Evolutionary conservation across 2,888 invertebrate genomes (phyloP).

Genomic region (Thumatha senex): DNA sequence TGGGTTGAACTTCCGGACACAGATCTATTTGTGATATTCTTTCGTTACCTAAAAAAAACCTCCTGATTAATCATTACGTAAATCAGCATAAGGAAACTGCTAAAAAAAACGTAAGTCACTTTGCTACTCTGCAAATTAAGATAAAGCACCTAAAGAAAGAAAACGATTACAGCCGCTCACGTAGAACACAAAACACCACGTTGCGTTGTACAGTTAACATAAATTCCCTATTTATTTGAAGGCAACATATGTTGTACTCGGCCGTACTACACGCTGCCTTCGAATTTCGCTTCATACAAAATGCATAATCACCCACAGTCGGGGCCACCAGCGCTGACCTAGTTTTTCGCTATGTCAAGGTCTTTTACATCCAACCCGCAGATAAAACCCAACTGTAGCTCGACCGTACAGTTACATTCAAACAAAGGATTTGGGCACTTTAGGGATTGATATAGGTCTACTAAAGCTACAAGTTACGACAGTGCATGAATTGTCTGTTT

Average conservation of each 20-base stretch:
- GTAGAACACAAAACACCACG: conserved; percentile 16
- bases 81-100: too few species aligned
- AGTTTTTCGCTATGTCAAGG: conserved; percentile 53
- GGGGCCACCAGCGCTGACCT: conserved; percentile 45
- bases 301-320: conserved; percentile 51
- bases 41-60: too few species aligned
- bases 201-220: too few species aligned
- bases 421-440: conserved; percentile 40
- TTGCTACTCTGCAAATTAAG: not conserved
- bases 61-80: too few species aligned
- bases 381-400: conserved; percentile 35
- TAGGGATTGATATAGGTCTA: conserved; percentile 34
- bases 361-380: conserved; percentile 32
- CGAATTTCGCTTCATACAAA: conserved; percentile 46
- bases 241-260: conserved; percentile 28
- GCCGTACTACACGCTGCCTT: conserved; percentile 6
- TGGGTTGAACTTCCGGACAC: too few species aligned
- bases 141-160: not conserved
- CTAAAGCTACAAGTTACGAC: conserved; percentile 30
- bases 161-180: conserved; percentile 11
- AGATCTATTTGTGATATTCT: too few species aligned
- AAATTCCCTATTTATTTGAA: conserved; percentile 16
- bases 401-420: conserved; percentile 22
- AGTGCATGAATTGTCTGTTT: conserved; percentile 36
- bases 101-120: too few species aligned